Conservation (phyloP, 2,888 invertebrate species). For the Bugulina stolonifera region DNA sequence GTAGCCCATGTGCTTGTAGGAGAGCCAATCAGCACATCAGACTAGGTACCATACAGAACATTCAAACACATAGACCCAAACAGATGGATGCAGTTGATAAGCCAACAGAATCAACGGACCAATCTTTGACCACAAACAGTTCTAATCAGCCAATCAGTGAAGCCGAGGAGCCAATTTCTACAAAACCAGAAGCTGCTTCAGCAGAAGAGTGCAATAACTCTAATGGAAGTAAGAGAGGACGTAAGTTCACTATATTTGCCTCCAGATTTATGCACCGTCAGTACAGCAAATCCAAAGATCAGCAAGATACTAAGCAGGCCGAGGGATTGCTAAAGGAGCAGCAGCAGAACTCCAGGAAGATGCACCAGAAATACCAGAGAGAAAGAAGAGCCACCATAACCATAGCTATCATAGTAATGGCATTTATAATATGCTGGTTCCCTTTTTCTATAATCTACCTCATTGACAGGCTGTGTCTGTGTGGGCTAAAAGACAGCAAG, state of each 20-base stretch:
- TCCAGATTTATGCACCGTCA: constrained; percentile 20
- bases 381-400: constrained; percentile 94
- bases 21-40: constrained; percentile 17
- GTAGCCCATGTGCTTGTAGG: no score
- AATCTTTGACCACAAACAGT: not conserved
- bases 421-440: constrained; percentile 96
- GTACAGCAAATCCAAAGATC: not conserved
- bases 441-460: constrained; percentile 76
- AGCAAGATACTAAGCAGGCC: not conserved
- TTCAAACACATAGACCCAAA: not conserved
- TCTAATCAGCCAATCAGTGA: not conserved
- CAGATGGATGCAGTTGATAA: not conserved
- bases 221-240: not conserved
- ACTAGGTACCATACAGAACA: constrained; percentile 11
- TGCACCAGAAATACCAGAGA: constrained; percentile 63
- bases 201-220: not conserved
- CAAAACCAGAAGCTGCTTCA: not conserved
- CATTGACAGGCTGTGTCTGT: constrained; percentile 49
- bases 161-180: not conserved
- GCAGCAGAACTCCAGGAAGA: not conserved
- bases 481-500: constrained; percentile 39
- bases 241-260: constrained; percentile 12
- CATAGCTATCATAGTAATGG: constrained; percentile 93
- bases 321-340: constrained; percentile 4
- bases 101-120: not conserved